Evolutionary conservation across 1,140 invertebrate species (phyloP).

Genomic region (Delia radicum): DNA sequence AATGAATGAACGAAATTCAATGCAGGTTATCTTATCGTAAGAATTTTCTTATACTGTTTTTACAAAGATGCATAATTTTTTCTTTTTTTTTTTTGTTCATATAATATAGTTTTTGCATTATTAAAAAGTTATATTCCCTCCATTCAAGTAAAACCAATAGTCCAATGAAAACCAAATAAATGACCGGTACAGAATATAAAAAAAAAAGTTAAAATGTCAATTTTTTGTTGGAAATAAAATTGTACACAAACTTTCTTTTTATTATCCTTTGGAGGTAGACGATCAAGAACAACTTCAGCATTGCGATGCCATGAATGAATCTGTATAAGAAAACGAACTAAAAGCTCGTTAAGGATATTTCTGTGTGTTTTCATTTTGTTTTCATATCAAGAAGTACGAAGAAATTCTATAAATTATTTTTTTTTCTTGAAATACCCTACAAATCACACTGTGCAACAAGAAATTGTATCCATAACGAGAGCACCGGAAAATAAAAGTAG

Average conservation of each 20-base stretch:
- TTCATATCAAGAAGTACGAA: background rate
- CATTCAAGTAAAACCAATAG: background rate
- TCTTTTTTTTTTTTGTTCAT: too few species aligned
- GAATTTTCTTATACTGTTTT: too few species aligned
- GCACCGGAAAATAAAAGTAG: too few species aligned
- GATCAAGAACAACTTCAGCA: background rate
- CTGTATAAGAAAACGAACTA: background rate
- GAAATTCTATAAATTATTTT: background rate
- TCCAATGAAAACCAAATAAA: background rate
- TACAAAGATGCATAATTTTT: too few species aligned
- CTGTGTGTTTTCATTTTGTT: too few species aligned
- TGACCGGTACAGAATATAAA: background rate
- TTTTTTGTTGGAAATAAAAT: background rate
- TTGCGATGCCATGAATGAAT: background rate
- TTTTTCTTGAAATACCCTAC: background rate
- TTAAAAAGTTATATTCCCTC: background rate
- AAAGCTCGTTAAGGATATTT: background rate
- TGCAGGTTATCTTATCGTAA: conserved; percentile 1
- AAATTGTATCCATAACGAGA: too few species aligned
- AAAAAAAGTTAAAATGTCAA: background rate
- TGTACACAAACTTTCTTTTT: background rate
- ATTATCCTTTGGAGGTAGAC: background rate
- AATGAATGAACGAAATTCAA: background rate
- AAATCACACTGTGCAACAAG: too few species aligned
- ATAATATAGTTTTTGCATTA: background rate